phyloP scores from a whole-genome alignment of 2,113 vertebrate genomes.

The Sula dactylatra region DNA sequence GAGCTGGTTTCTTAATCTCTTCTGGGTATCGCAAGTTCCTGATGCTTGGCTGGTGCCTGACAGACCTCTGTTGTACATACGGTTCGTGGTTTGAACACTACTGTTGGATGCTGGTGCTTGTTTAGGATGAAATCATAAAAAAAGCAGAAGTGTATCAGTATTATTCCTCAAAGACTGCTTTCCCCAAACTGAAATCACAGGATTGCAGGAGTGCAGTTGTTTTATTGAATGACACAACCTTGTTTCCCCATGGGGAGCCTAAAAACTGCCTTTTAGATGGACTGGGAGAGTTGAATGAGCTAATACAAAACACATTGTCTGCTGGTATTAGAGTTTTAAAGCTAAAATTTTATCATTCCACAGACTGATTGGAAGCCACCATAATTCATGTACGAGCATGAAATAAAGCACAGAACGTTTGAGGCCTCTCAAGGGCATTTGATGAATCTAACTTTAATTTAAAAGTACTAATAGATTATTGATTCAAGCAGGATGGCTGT shows the following conservation, averaged over 20 bases:
- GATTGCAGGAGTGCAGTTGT: slow-evolving; percentile 8
- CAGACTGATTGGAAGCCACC: slow-evolving; percentile 18
- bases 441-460: slow-evolving; percentile 77
- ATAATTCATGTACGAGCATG: slow-evolving; percentile 11
- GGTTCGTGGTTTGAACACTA: not conserved
- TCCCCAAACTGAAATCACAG: slow-evolving; percentile 28
- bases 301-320: slow-evolving; percentile 66
- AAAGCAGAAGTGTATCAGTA: not conserved
- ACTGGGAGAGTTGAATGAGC: slow-evolving; percentile 62
- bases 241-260: slow-evolving; percentile 42
- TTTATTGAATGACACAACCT: slow-evolving; percentile 66
- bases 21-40: not conserved
- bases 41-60: not conserved
- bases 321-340: slow-evolving; percentile 64
- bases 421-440: slow-evolving; percentile 71
- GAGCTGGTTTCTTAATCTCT: not conserved
- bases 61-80: not conserved
- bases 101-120: not conserved
- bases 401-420: slow-evolving; percentile 49
- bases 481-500: slow-evolving; percentile 67
- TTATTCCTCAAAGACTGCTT: slow-evolving; percentile 55
- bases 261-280: slow-evolving; percentile 59
- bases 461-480: slow-evolving; percentile 80
- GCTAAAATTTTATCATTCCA: slow-evolving; percentile 66
- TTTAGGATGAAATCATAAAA: not conserved